Conservation (phyloP, 2,797 vertebrate species). For the Hapalemur alaotrensis region DNA sequence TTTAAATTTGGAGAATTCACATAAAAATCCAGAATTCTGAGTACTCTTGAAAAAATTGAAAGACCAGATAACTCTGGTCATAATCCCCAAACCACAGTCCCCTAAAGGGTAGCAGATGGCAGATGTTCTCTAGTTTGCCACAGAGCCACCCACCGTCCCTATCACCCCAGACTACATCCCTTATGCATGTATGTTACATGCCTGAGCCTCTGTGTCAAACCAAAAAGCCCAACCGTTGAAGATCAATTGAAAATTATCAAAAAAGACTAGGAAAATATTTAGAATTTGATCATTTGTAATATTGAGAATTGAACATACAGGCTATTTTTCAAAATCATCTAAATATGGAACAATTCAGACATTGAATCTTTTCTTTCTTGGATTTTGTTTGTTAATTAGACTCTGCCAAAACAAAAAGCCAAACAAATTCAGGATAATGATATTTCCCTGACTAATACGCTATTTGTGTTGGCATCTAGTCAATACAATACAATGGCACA, state of each 20-base stretch:
- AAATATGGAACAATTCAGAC: background rate
- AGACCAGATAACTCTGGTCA: background rate
- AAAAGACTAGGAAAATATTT: background rate
- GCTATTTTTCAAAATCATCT: background rate
- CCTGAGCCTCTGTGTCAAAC: background rate
- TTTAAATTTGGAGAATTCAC: constrained; percentile 30
- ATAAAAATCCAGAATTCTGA: background rate
- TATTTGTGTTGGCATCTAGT: background rate
- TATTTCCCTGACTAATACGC: background rate
- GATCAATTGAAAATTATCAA: background rate
- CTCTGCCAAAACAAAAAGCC: background rate
- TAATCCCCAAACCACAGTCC: background rate
- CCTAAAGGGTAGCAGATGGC: too few species aligned
- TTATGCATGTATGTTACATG: fast-evolving
- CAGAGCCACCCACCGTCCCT: fast-evolving
- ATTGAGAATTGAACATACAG: background rate
- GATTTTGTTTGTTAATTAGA: background rate
- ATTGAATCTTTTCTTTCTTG: background rate
- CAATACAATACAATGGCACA: background rate
- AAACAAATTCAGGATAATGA: background rate
- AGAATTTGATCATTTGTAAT: background rate
- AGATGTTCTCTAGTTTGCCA: background rate
- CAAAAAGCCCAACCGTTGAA: background rate
- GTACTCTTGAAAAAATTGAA: background rate
- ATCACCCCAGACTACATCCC: too few species aligned